Conservation (phyloP, 2,888 invertebrate genomes). For the Arrhopalites spinosus region DNA sequence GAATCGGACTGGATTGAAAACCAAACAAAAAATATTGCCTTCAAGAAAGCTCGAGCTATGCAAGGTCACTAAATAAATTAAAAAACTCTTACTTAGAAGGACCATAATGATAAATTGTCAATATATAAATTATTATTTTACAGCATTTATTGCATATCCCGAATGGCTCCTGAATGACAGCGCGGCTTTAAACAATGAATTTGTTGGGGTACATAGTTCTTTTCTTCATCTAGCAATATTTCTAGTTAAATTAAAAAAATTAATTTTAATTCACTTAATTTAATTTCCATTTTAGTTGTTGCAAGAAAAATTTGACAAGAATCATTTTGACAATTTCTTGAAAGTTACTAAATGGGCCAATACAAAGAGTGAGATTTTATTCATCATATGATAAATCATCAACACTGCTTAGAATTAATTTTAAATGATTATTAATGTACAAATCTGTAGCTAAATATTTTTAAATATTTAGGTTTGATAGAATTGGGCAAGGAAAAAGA, state of each 20-base stretch:
- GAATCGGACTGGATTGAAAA: constrained; percentile 43
- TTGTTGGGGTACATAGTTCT: constrained; percentile 31
- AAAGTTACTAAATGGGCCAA: constrained; percentile 27
- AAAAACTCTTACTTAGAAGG: no score
- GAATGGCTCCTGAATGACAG: constrained; percentile 36
- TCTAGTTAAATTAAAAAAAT: neutral
- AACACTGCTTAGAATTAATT: no score
- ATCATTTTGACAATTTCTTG: constrained; percentile 33
- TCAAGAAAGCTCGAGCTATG: constrained; percentile 37
- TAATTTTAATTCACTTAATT: neutral
- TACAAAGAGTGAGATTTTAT: no score
- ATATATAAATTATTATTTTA: no score
- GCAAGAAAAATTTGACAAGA: constrained; percentile 17
- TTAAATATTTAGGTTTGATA: no score
- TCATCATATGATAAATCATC: no score
- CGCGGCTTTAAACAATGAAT: constrained; percentile 20
- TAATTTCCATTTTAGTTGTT: constrained; percentile 21
- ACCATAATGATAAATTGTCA: no score
- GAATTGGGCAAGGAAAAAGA: constrained; percentile 32
- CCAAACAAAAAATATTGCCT: constrained; percentile 36
- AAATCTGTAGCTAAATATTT: no score
- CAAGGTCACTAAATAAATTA: no score
- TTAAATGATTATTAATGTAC: no score
- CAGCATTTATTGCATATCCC: constrained; percentile 43
- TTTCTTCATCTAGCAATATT: neutral